Evolutionary conservation across 2,797 vertebrate species (phyloP).

Genomic region (Emys orbicularis): DNA sequence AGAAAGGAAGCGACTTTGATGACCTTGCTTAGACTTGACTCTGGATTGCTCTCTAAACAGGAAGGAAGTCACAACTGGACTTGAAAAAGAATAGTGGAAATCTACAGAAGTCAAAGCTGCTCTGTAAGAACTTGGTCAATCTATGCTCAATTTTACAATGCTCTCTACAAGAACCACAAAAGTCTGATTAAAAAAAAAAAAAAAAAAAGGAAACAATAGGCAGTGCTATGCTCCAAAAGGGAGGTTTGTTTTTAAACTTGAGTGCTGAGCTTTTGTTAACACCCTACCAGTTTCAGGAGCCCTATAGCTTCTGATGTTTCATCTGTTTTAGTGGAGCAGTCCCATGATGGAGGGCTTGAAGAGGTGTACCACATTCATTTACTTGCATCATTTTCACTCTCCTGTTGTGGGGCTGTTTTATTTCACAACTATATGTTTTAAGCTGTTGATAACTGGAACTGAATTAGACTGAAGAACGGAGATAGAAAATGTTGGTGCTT

Average conservation of each 20-base stretch:
- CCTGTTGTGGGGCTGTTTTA: background rate
- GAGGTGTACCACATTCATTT: background rate
- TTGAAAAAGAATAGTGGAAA: background rate
- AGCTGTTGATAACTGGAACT: background rate
- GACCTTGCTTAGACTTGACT: background rate
- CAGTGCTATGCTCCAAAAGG: background rate
- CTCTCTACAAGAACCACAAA: rapidly evolving
- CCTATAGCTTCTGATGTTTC: background rate
- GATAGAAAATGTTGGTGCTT: background rate
- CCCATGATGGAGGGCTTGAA: background rate
- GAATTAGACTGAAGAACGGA: background rate
- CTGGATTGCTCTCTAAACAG: background rate
- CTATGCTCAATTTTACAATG: background rate
- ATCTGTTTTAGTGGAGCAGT: background rate
- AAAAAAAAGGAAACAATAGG: background rate
- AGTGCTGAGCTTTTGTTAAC: background rate
- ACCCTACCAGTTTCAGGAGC: background rate
- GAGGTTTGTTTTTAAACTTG: background rate
- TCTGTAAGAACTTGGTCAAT: background rate
- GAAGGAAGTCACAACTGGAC: background rate
- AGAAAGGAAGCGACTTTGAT: background rate
- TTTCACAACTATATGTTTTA: background rate
- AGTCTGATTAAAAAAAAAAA: background rate
- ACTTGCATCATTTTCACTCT: background rate
- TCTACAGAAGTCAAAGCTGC: background rate